These are phyloP conservation scores for Melinaea menophilus DNA, from an alignment of 2,888 invertebrate species.

Conservation along the genomic window DNA sequence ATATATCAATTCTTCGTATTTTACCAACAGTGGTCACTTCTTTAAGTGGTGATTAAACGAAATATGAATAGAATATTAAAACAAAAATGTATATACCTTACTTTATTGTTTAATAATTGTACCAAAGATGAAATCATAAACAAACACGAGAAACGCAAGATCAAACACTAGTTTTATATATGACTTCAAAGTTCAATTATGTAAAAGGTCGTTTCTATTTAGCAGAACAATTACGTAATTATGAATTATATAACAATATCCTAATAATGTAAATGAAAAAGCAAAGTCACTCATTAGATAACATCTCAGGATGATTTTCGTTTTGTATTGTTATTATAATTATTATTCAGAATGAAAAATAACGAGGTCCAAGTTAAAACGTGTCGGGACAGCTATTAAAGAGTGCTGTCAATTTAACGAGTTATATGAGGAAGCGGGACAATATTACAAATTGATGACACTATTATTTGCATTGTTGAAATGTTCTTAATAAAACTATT, in stretches of 20 bases:
- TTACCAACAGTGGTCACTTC: no score
- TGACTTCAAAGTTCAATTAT: constrained; percentile 42
- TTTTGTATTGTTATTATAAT: neutral
- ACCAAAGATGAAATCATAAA: no score
- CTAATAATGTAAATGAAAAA: constrained; percentile 36
- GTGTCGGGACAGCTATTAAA: constrained; percentile 1
- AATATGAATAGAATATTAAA: no score
- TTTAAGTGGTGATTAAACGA: no score
- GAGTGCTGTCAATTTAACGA: constrained; percentile 34
- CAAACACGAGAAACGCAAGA: no score
- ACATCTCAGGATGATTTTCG: constrained; percentile 16
- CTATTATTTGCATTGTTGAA: constrained; percentile 10
- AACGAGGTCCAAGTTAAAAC: neutral
- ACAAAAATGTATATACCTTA: no score
- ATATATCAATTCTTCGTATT: no score
- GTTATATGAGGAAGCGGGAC: constrained; percentile 23
- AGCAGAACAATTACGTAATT: constrained; percentile 50
- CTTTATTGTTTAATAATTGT: no score
- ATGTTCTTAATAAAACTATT: no score
- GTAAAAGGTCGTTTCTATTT: constrained; percentile 17
- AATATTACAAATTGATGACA: constrained; percentile 26
- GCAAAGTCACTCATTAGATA: constrained; percentile 46
- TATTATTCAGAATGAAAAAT: neutral
- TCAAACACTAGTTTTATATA: constrained; percentile 13
- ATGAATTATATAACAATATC: constrained; percentile 41